A percentile compares a stretch with the other conserved stretches of the same genome.
Conservation (phyloP, 1,140 invertebrate species). For the Daktulosphaira vitifoliae region DNA sequence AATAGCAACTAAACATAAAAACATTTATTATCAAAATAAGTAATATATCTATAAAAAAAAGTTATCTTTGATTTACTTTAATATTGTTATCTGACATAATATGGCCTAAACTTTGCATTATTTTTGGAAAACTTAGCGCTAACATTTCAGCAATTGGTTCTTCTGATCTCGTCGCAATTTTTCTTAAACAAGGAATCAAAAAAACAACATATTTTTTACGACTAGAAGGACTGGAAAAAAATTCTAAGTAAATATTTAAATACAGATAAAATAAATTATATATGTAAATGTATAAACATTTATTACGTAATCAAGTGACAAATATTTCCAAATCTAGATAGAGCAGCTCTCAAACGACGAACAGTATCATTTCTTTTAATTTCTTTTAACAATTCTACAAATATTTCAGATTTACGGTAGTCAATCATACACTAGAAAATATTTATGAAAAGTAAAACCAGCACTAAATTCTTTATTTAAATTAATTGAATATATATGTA, state of each 20-base stretch:
- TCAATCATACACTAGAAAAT: conserved; percentile 30
- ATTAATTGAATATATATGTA: background rate
- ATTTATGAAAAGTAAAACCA: background rate
- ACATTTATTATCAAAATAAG: too few relatives aligned
- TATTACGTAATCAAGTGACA: conserved; percentile 23
- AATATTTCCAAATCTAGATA: conserved; percentile 29
- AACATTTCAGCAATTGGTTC: conserved; percentile 26
- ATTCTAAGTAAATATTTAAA: too few relatives aligned
- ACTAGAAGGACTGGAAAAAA: conserved; percentile 12
- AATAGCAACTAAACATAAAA: conserved; percentile 5
- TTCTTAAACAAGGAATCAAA: conserved; percentile 29
- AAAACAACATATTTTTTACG: conserved; percentile 26
- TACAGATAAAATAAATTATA: too few relatives aligned
- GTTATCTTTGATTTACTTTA: too few relatives aligned
- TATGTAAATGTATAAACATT: too few relatives aligned
- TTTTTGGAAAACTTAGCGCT: conserved; percentile 24
- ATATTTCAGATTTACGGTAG: conserved; percentile 24
- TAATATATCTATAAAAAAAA: too few relatives aligned
- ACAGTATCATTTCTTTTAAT: conserved; percentile 19
- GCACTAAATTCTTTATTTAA: background rate
- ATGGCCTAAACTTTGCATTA: conserved; percentile 25
- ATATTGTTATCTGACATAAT: conserved; percentile 31
- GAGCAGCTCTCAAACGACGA: conserved; percentile 29
- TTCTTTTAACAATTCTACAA: conserved; percentile 30
- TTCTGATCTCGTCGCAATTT: conserved; percentile 23